Conservation (phyloP, 2,888 invertebrate genomes). For the Patella caerulea region DNA sequence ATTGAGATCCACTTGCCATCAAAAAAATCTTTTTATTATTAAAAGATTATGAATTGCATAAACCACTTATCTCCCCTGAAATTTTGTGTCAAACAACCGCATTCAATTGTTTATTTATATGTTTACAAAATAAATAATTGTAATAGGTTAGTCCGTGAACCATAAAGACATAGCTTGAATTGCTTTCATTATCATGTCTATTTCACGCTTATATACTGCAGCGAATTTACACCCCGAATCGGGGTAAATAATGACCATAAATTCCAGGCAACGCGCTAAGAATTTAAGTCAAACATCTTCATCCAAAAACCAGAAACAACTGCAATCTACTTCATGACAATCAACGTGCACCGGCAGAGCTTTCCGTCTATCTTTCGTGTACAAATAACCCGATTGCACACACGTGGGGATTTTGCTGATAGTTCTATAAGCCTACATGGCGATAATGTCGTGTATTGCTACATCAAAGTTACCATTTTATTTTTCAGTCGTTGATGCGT, state of each 20-base stretch:
- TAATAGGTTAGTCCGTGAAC: background rate
- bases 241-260: background rate
- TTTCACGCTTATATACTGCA: slow-evolving; percentile 9
- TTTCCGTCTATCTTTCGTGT: too few species aligned
- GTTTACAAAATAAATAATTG: background rate
- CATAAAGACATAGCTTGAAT: slow-evolving; percentile 7
- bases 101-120: slow-evolving; percentile 9
- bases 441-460: background rate
- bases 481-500: slow-evolving; percentile 18
- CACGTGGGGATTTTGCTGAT: too few species aligned
- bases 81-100: too few species aligned
- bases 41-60: too few species aligned
- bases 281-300: slow-evolving; percentile 3
- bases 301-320: background rate
- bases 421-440: too few species aligned
- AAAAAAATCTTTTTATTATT: too few species aligned
- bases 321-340: background rate
- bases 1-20: too few species aligned
- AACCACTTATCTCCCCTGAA: too few species aligned
- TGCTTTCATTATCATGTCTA: slow-evolving; percentile 3
- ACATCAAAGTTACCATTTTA: slow-evolving; percentile 18
- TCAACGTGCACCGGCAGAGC: background rate
- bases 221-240: background rate
- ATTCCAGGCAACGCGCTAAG: background rate
- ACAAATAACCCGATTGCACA: too few species aligned